Conservation (phyloP, 2,888 invertebrate genomes). For the Siphlonurus alternatus region DNA sequence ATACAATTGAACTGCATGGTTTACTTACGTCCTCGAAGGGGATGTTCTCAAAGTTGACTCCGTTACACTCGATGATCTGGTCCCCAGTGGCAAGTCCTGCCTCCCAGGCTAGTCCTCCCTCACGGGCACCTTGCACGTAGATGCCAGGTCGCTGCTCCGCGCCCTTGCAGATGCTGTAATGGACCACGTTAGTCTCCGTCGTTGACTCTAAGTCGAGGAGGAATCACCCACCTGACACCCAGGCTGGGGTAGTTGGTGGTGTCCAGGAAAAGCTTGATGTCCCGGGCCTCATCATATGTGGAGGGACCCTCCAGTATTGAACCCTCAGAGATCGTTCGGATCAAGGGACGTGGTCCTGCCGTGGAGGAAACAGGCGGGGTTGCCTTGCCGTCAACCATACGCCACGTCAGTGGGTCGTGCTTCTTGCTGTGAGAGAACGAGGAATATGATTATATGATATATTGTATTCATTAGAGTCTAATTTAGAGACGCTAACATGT, state of each 20-base stretch:
- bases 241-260: constrained; percentile 20
- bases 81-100: constrained; percentile 81
- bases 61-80: constrained; percentile 81
- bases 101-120: constrained; percentile 73
- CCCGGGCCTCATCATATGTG: constrained; percentile 1
- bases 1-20: no score
- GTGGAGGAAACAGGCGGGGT: constrained; percentile 9
- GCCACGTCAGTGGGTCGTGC: constrained; percentile 68
- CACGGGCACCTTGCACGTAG: constrained; percentile 77
- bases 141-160: constrained; percentile 77
- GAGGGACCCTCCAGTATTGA: not conserved
- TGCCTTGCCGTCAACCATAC: constrained; percentile 43
- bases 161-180: constrained; percentile 59
- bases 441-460: constrained; percentile 12
- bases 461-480: no score
- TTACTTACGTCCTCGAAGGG: constrained; percentile 71
- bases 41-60: constrained; percentile 43
- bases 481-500: no score
- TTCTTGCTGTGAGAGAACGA: constrained; percentile 37
- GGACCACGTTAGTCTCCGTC: constrained; percentile 12
- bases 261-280: constrained; percentile 20
- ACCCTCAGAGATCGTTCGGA: not conserved
- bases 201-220: not conserved
- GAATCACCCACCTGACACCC: constrained; percentile 22
- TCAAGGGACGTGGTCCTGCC: constrained; percentile 2